These are phyloP conservation scores for Eupeodes corollae DNA, from an alignment of 1,140 invertebrate genomes.

Conservation along the genomic window DNA sequence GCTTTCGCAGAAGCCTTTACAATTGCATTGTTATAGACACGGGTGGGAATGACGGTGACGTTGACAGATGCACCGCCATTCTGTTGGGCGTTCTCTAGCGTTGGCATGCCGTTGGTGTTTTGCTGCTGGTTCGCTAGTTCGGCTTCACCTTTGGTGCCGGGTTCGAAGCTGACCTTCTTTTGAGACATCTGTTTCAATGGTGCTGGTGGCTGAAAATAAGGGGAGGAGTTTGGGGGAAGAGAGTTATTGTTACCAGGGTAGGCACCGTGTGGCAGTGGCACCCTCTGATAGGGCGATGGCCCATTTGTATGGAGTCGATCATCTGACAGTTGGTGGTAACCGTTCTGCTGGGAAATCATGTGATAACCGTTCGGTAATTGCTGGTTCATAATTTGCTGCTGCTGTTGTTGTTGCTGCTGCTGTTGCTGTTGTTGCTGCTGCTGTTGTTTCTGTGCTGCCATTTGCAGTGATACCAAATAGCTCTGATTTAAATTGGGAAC, in stretches of 20 bases:
- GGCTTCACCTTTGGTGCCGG: slow-evolving; percentile 48
- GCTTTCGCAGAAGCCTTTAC: slow-evolving; percentile 42
- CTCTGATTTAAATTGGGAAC: slow-evolving; percentile 14
- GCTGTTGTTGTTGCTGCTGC: slow-evolving; percentile 19
- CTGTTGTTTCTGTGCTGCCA: slow-evolving; percentile 22
- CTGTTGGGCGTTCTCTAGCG: slow-evolving; percentile 4
- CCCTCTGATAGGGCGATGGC: slow-evolving; percentile 41
- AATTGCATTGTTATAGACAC: slow-evolving; percentile 33
- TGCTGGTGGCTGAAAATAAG: slow-evolving; percentile 43
- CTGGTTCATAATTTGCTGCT: slow-evolving; percentile 10
- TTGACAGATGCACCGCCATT: slow-evolving; percentile 8
- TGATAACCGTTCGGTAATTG: slow-evolving; percentile 29
- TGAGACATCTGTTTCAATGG: slow-evolving; percentile 13
- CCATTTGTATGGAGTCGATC: slow-evolving; percentile 19
- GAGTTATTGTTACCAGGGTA: slow-evolving; percentile 16
- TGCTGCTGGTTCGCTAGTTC: slow-evolving; percentile 20
- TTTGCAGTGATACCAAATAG: slow-evolving; percentile 19
- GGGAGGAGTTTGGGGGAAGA: slow-evolving; percentile 40
- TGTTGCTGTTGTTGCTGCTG: slow-evolving; percentile 12
- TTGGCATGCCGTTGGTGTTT: slow-evolving; percentile 12
- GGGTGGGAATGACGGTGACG: slow-evolving; percentile 33
- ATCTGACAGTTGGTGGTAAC: slow-evolving; percentile 20
- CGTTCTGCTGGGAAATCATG: slow-evolving; percentile 30
- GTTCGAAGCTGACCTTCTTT: slow-evolving; percentile 57
- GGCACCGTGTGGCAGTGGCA: slow-evolving; percentile 43